Evolutionary conservation across 2,888 invertebrate species (phyloP).

Genomic region (Nephrotoma guestfalica): DNA sequence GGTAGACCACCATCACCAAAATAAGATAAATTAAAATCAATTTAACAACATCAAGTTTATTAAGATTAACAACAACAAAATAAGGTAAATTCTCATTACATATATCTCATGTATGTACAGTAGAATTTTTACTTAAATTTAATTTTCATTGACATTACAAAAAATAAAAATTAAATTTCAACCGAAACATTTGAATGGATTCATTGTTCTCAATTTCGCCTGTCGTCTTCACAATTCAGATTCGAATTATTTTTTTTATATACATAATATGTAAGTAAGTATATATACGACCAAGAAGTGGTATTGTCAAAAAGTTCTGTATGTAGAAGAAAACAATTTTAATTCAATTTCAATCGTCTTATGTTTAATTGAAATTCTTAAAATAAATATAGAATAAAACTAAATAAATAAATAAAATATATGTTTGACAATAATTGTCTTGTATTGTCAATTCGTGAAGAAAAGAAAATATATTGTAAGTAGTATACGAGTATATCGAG

Average conservation of each 20-base stretch:
- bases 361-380: neutral
- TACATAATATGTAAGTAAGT: neutral
- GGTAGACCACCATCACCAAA: neutral
- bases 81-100: neutral
- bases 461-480: neutral
- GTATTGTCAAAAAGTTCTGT: too few species aligned
- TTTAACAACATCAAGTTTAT: neutral
- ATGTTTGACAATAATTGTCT: neutral
- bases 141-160: neutral
- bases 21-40: neutral
- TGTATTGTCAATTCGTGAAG: neutral
- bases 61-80: neutral
- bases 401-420: neutral
- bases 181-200: conserved; percentile 11
- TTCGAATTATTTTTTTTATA: neutral
- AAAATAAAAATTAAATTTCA: neutral
- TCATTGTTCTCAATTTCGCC: conserved; percentile 9
- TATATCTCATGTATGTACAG: neutral
- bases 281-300: neutral
- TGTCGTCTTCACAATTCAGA: neutral
- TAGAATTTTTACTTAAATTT: neutral
- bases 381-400: neutral
- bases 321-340: neutral
- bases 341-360: neutral
- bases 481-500: neutral